Percentiles rank a stretch among this genome's conserved stretches.
Conservation (phyloP, 2,888 invertebrate species). For the Pterostichus madidus region DNA sequence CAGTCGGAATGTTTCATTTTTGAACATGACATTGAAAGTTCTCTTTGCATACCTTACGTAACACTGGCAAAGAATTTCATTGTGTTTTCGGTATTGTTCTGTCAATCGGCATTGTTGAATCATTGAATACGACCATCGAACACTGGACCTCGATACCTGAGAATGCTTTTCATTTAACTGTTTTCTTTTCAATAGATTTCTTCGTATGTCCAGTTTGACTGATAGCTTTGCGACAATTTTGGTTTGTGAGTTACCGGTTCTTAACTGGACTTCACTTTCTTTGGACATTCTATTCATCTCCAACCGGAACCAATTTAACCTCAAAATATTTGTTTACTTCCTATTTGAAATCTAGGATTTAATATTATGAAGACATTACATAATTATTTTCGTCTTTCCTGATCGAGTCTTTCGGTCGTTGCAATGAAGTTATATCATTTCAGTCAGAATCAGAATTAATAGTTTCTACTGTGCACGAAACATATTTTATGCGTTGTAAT, state of each 20-base stretch:
- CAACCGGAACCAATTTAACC: too few species aligned
- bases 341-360: too few species aligned
- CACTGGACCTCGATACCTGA: slow-evolving; percentile 36
- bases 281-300: neutral
- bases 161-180: slow-evolving; percentile 43
- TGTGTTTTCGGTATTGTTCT: slow-evolving; percentile 49
- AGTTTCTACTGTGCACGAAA: slow-evolving; percentile 30
- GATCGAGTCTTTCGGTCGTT: too few species aligned
- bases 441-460: slow-evolving; percentile 39
- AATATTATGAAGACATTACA: too few species aligned
- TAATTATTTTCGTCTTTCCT: too few species aligned
- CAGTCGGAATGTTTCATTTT: slow-evolving; percentile 44
- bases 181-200: slow-evolving; percentile 36
- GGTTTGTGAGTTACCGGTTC: neutral
- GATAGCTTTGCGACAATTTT: slow-evolving; percentile 4
- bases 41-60: slow-evolving; percentile 45
- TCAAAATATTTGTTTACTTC: too few species aligned
- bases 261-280: slow-evolving; percentile 2
- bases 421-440: slow-evolving; percentile 37
- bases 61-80: slow-evolving; percentile 35
- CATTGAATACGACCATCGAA: slow-evolving; percentile 33
- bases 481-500: slow-evolving; percentile 45
- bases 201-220: slow-evolving; percentile 20
- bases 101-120: slow-evolving; percentile 42
- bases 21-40: slow-evolving; percentile 49